These are phyloP conservation scores for Neodiprion fabricii DNA, from an alignment of 1,140 invertebrate genomes.

Conservation along the genomic window DNA sequence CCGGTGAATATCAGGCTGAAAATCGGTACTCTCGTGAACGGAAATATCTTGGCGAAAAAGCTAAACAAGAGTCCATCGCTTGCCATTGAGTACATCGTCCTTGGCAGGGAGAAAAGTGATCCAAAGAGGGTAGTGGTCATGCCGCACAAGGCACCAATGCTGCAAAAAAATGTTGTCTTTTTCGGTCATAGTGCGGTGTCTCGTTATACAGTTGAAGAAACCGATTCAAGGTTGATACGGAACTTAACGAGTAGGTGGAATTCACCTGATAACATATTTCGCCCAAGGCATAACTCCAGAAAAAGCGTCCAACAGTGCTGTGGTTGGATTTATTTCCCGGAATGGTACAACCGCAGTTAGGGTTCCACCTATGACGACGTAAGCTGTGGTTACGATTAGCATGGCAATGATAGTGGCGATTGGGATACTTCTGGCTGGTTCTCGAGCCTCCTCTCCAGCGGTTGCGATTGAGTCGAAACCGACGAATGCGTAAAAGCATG, in stretches of 20 bases:
- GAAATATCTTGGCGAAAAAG: slow-evolving; percentile 69
- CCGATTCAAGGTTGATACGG: background rate
- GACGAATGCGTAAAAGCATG: slow-evolving; percentile 90
- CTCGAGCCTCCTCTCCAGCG: slow-evolving; percentile 84
- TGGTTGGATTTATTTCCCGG: slow-evolving; percentile 73
- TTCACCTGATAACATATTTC: slow-evolving; percentile 76
- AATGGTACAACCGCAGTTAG: slow-evolving; percentile 88
- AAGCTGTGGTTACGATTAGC: slow-evolving; percentile 78
- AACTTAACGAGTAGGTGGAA: background rate
- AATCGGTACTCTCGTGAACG: slow-evolving; percentile 83
- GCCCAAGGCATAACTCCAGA: slow-evolving; percentile 79
- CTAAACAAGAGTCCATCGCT: slow-evolving; percentile 85
- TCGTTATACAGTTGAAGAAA: background rate
- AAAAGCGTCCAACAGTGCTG: slow-evolving; percentile 87
- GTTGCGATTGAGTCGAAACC: slow-evolving; percentile 90
- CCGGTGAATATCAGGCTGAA: slow-evolving; percentile 83
- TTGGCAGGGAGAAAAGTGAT: slow-evolving; percentile 82
- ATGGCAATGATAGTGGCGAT: slow-evolving; percentile 82
- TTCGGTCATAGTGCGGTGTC: background rate
- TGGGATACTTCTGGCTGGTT: slow-evolving; percentile 81
- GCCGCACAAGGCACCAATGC: slow-evolving; percentile 86
- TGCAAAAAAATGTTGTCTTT: slow-evolving; percentile 39
- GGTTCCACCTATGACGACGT: slow-evolving; percentile 81
- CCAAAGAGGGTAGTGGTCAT: slow-evolving; percentile 89
- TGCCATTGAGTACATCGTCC: slow-evolving; percentile 90